Percentiles rank a stretch among this genome's conserved stretches.
phyloP scores from a whole-genome alignment of 2,113 vertebrate genomes.

The Mixornis gularis region DNA sequence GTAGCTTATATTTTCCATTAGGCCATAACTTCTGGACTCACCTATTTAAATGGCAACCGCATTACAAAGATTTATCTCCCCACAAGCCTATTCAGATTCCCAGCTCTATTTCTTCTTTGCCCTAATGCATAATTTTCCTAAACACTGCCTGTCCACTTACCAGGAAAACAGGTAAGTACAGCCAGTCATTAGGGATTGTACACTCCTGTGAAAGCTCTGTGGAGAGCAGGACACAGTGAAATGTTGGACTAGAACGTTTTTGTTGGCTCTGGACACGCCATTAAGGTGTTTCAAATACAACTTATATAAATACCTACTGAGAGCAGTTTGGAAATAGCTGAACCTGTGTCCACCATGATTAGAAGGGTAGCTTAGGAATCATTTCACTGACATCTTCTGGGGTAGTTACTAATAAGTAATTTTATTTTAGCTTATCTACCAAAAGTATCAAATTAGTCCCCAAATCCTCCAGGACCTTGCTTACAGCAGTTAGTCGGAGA shows the following conservation, averaged over 20 bases:
- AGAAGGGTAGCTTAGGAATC: neutral
- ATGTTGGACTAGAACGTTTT: neutral
- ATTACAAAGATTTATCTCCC: neutral
- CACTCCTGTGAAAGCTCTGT: neutral
- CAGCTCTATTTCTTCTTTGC: neutral
- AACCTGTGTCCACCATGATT: neutral
- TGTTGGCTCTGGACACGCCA: neutral
- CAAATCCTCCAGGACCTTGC: neutral
- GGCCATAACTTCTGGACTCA: neutral
- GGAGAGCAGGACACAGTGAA: neutral
- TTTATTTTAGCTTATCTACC: neutral
- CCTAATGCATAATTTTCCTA: neutral
- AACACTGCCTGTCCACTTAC: neutral
- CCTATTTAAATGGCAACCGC: neutral
- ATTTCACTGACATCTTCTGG: neutral
- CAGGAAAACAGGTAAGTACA: neutral
- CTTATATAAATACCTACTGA: neutral
- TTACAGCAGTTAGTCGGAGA: neutral
- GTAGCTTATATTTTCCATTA: neutral
- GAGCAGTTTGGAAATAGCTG: neutral
- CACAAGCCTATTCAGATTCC: neutral
- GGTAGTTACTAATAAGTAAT: neutral
- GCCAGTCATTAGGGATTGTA: neutral
- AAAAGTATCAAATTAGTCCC: neutral
- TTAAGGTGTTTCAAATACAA: neutral